Evolutionary conservation across 2,888 invertebrate genomes (phyloP).

Genomic region (Acleris holmiana): DNA sequence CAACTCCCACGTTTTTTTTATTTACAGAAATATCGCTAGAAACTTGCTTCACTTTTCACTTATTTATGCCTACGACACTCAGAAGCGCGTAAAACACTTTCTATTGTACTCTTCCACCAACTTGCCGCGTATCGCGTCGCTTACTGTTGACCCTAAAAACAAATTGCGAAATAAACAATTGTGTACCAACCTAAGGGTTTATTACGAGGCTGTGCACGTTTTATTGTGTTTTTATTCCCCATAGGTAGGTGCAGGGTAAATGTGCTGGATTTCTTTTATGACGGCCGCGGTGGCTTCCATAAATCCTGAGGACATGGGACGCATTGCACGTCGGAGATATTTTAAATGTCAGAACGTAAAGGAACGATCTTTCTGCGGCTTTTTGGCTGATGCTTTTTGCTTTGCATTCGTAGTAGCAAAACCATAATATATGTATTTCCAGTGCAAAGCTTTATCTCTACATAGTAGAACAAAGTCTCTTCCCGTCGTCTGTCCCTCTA

Average conservation of each 20-base stretch:
- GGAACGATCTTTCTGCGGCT: slow-evolving; percentile 1
- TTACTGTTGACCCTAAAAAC: slow-evolving; percentile 28
- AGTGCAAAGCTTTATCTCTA: too few relatives aligned
- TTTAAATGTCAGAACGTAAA: slow-evolving; percentile 6
- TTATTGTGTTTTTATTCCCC: slow-evolving; percentile 33
- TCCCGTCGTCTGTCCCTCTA: too few relatives aligned
- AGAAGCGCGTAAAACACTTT: slow-evolving; percentile 8
- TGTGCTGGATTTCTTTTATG: slow-evolving; percentile 43
- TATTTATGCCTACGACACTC: neutral
- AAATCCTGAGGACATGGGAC: slow-evolving; percentile 28
- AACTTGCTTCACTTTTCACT: too few relatives aligned
- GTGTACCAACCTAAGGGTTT: slow-evolving; percentile 22
- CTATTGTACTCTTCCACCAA: slow-evolving; percentile 15
- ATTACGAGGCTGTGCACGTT: slow-evolving; percentile 43
- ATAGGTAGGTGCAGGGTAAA: slow-evolving; percentile 42
- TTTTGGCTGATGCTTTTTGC: slow-evolving; percentile 1
- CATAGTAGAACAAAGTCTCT: too few relatives aligned
- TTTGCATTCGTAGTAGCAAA: too few relatives aligned
- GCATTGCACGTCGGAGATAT: slow-evolving; percentile 2
- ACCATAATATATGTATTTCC: too few relatives aligned
- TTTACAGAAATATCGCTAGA: too few relatives aligned
- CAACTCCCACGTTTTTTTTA: too few relatives aligned
- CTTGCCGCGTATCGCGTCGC: slow-evolving; percentile 15
- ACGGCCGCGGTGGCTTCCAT: slow-evolving; percentile 31
- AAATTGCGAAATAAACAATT: slow-evolving; percentile 36